Base-by-base conservation (phyloP, 2,797 vertebrate species). In the Paguma larvata region DNA sequence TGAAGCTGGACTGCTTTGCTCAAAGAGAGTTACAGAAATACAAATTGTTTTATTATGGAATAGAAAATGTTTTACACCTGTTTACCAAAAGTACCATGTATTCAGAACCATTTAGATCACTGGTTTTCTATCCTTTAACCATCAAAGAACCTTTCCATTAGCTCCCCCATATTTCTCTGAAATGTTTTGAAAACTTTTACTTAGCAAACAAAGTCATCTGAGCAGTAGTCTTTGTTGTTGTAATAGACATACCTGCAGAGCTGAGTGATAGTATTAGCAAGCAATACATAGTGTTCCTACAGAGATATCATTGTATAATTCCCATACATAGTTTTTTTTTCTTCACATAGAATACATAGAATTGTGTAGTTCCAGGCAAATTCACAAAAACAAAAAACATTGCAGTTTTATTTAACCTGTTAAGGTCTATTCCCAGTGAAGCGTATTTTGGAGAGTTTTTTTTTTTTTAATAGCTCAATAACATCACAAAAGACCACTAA, bases 351-450 rank as follows among this genome's bases (percentile, higher is more conserved):
- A 63, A 51, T 51, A 67, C 62, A 48, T 23, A 30, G 44, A 67
- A 67, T 67, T 73, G 44, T 41, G 2, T 77, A 63, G 65, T 89
- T 89, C 46, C 53, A 84, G 41, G 85, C 7, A 87, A 51, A 84
- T 88, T 90, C 30, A 14, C 34, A 72, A 82, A 90, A 56, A 51
- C 27, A 51, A 59, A 94, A 67, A 90, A 63, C 41, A 19, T 92
- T 90, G 85, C 38, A 63, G 56, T 91, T 95, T 85, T 78, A 44
- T 95, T 48, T 95, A 87, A 62, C 18, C 41, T 27, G 8, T 19
- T 19, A 30, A 34, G 5, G 38, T 91, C 27, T 94, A 46, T 32
- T 73, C 62, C n/a, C 46, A 72, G 38, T 62, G 77, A 87, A 87
- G 67, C 77, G 10, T 62, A 56, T 65, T 83, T 91, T 72, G 44